These are phyloP conservation scores for Pseudomyrmex flavicornis DNA, from an alignment of 1,140 invertebrate genomes.

Conservation along the genomic window DNA sequence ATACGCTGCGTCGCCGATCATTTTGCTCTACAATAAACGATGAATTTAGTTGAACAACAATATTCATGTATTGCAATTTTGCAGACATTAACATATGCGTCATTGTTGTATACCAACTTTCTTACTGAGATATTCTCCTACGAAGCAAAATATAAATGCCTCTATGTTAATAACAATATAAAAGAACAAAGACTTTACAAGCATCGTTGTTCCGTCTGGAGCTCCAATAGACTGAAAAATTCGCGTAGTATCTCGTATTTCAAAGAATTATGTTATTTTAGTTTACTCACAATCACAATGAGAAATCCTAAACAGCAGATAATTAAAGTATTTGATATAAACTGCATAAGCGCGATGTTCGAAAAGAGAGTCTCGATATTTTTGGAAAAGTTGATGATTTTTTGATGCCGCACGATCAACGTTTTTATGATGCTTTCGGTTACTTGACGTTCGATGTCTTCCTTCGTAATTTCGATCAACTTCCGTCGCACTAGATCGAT, in stretches of 20 bases:
- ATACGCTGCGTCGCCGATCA: slow-evolving; percentile 10
- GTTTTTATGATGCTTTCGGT: slow-evolving; percentile 4
- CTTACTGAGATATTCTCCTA: slow-evolving; percentile 50
- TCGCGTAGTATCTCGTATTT: neutral
- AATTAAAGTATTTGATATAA: slow-evolving; percentile 37
- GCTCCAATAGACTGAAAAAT: slow-evolving; percentile 38
- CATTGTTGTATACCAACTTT: slow-evolving; percentile 22
- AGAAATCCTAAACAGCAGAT: slow-evolving; percentile 56
- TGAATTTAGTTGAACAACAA: too few species aligned
- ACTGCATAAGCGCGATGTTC: slow-evolving; percentile 21
- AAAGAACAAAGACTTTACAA: slow-evolving; percentile 44
- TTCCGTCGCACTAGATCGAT: slow-evolving; percentile 31
- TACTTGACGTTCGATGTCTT: neutral
- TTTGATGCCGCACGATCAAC: slow-evolving; percentile 28
- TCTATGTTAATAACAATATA: slow-evolving; percentile 24
- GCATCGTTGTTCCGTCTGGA: neutral
- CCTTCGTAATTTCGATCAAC: neutral
- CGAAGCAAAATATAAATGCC: slow-evolving; percentile 55
- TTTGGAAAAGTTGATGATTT: slow-evolving; percentile 8
- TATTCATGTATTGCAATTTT: neutral
- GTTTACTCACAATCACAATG: slow-evolving; percentile 38
- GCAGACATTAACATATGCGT: neutral
- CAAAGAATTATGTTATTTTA: neutral
- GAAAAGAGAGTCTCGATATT: slow-evolving; percentile 44
- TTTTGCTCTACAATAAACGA: slow-evolving; percentile 29